Base-by-base conservation (phyloP, 2,888 invertebrate species). In the Lapara coniferarum region DNA sequence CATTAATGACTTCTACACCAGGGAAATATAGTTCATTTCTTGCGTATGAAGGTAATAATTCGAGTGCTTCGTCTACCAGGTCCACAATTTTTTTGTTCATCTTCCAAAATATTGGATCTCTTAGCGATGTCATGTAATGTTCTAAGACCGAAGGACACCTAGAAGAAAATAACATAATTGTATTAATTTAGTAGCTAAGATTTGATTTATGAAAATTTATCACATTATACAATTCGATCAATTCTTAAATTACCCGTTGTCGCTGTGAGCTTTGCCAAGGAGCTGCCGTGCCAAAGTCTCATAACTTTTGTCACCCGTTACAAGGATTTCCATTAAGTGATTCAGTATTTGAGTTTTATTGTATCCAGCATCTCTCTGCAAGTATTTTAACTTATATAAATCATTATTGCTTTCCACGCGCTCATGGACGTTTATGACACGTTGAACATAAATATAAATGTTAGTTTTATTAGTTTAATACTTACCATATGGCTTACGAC, bases 61-160 rank as follows among this genome's bases (percentile, higher is more conserved):
- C 84, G 73, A 96, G 94, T 84, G 95, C 95, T 72, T 94, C 93
- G 75, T 94, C 94, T 81, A 95, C 92, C 67, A 94, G 88, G 66
- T 94, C 86, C 52, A 95, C 85, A 75, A 96, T 93, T 77, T 95
- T 95, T 82, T 96, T 95, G 83, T 95, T 95, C 73, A 96, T 85
- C 71, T 94, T 94, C 93, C 96, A 97, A 91, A 95, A 96, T 71
- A 95, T 92, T 4, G 97, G 97, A 86, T 97, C 97, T 71, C 96
- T 94, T 78, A 96, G 77, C 71, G 95, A 93, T 2, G 96, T 96
- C 83, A 95, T 94, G 76, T 94, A 95, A 75, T 93, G 93, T 51
- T 85, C 86, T 37, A 93, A 77, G 8, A 85, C 87, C 10, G 92
- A 89, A 16, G 81, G 82, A 69, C 81, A 78, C 66, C 93, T 93